Percentiles rank a stretch among this genome's conserved stretches.
Conservation (phyloP, 1,140 invertebrate genomes). For the Drosophila arawakana region DNA sequence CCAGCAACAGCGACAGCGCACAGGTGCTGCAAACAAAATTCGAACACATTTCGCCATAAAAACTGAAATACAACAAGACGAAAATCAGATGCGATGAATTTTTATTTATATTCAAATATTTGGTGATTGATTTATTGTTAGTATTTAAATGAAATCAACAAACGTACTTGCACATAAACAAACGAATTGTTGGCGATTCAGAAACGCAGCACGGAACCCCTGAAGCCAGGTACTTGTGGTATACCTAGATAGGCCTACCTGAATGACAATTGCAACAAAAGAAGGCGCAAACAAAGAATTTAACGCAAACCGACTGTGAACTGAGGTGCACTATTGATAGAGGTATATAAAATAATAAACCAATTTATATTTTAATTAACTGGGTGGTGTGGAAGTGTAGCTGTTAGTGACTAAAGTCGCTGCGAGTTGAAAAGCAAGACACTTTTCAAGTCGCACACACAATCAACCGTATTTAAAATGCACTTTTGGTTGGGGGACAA, state of each 20-base stretch:
- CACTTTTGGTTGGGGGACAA: constrained; percentile 7
- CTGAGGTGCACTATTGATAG: constrained; percentile 30
- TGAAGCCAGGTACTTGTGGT: not conserved
- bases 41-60: constrained; percentile 16
- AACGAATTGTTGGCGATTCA: too few species aligned
- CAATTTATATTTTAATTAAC: constrained; percentile 6
- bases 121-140: not conserved
- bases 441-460: constrained; percentile 4
- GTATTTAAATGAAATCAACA: not conserved
- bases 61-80: not conserved
- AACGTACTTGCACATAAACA: not conserved
- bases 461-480: constrained; percentile 24
- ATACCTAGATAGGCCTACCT: constrained; percentile 48
- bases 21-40: constrained; percentile 23
- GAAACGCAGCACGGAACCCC: too few species aligned
- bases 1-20: too few species aligned
- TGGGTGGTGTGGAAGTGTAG: not conserved
- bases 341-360: constrained; percentile 64
- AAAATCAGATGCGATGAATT: not conserved
- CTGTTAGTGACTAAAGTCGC: constrained; percentile 18
- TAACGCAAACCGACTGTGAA: constrained; percentile 15
- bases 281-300: constrained; percentile 51
- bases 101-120: not conserved
- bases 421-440: constrained; percentile 20
- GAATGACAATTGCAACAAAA: constrained; percentile 45